Base-by-base conservation (phyloP, 2,888 invertebrate genomes). In the Auanema sp. region DNA sequence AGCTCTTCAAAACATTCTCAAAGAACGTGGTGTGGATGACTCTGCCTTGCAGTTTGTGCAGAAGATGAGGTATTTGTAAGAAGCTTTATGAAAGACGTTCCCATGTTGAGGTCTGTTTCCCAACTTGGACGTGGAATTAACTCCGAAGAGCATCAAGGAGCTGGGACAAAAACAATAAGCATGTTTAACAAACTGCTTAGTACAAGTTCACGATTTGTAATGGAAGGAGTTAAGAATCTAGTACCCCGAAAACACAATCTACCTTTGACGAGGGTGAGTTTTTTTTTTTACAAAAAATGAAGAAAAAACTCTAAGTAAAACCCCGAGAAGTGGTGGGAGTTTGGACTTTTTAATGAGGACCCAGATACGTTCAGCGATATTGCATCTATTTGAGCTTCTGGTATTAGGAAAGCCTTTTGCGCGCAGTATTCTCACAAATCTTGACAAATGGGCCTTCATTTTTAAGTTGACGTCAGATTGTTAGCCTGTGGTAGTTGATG, bases 151-250 rank as follows among this genome's bases (percentile, higher is more conserved):
- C 92, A 92, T 80, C 85, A 85, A 25, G 95, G 86, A 24, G 86
- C 94, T 84, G 94, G 93, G 25, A 94, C 94, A 0, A 94, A 93
- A 86, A 96, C 96, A 0, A 71, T 72, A 64, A 92, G 91, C 68
- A 97, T 98, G 97, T 96, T 98, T 86, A 93, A 94, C 10, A 98
- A 97, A 85, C 88, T 98, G 60, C 92, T 98, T 80, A 92, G 92
- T 10, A 94, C 96, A 84, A 95, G 96, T 23, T 97, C 96, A 0
- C 92, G 93, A 42, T 96, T 98, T 85, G 95, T 98, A 0, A 98
- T 98, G 96, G 98, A 99, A 86, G 98, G 83, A 49, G 83, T 83
- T 25, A 83, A 83, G 86, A 99, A 98, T 88, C 89, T 98, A 79
- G 97, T 97, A 18, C 92, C 98, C 10, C 98, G 98, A 86, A 90